A percentile compares a stretch with the other conserved stretches of the same genome.
Evolutionary conservation across 2,797 vertebrate genomes (phyloP).

Genomic region (Crenuchus spilurus): DNA sequence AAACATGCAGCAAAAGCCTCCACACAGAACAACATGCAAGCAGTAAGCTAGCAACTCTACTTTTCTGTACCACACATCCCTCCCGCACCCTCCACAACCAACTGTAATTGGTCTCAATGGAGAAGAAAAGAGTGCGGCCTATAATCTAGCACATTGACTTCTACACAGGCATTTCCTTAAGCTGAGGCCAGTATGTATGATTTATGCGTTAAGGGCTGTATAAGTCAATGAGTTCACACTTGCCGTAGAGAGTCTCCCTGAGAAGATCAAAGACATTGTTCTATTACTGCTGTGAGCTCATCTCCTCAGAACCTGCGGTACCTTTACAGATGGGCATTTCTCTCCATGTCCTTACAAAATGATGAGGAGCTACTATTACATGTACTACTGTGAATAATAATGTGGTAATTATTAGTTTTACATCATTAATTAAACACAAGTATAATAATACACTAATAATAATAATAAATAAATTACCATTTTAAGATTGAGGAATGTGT

Average conservation of each 20-base stretch:
- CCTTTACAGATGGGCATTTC: too few species aligned
- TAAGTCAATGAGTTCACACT: constrained; percentile 19
- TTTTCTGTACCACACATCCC: constrained; percentile 1
- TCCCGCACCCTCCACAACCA: background rate
- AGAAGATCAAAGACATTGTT: background rate
- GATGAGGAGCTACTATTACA: too few species aligned
- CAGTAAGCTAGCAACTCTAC: background rate
- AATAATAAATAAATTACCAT: too few species aligned
- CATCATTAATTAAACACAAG: background rate
- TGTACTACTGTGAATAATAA: too few species aligned
- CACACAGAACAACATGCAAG: background rate
- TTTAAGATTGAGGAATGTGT: too few species aligned
- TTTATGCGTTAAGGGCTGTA: constrained; percentile 30
- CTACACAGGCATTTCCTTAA: constrained; percentile 23
- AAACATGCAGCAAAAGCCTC: too few species aligned
- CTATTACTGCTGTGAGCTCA: background rate
- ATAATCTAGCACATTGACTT: constrained; percentile 35
- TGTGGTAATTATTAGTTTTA: too few species aligned
- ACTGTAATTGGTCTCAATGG: constrained; percentile 37
- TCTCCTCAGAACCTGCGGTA: background rate
- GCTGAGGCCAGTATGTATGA: constrained; percentile 11
- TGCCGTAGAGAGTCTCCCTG: background rate
- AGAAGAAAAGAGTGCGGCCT: constrained; percentile 15
- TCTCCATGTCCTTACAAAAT: too few species aligned
- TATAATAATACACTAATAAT: background rate